Base-by-base conservation (phyloP, 2,888 invertebrate genomes). In the Diloba caeruleocephala region DNA sequence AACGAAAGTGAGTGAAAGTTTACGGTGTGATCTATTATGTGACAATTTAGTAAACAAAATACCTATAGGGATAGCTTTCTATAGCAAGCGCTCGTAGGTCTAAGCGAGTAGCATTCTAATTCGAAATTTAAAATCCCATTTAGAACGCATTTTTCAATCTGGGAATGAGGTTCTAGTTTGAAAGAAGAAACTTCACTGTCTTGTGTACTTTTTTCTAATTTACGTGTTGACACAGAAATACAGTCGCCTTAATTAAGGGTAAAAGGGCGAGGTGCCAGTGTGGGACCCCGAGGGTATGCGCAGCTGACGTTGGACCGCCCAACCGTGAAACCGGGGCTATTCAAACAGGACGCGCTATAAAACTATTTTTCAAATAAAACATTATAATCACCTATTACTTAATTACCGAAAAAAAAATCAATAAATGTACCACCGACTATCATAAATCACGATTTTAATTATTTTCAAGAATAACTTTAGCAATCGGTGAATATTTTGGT, bases 1-100 rank as follows among this genome's bases (percentile, higher is more conserved):
- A 56, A 78, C 77, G 81, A 84, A 84, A 86, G 81, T 79, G 64
- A 85, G 85, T 83, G 88, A 89, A 88, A 89, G 87, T 86, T 61
- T 28, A 38, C 56, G 33, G 14, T 44, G 57, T 62, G 57, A 79
- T 79, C 79, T 76, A 81, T 81, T 78, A 51, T 65, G 39, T 48
- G 61, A 51, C 61, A 61, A 73, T 74, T n/a, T 69, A 70, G 36
- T 48, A 37, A 52, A 68, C 62, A 38, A 49, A 66, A 34, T 57
- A 53, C 65, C n/a, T n/a, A n/a, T 63, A 65, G 56, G 58, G 53
- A 43, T 51, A 32, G 36, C 42, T 51, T 50, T 60, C 38, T 38
- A n/a, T n/a, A n/a, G n/a, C n/a, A n/a, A n/a, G n/a, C n/a, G n/a
- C n/a, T n/a, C n/a, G n/a, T n/a, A n/a, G n/a, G n/a, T n/a, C n/a